phyloP scores from a whole-genome alignment of 2,113 vertebrate species.

The Gymnobelideus leadbeateri region DNA sequence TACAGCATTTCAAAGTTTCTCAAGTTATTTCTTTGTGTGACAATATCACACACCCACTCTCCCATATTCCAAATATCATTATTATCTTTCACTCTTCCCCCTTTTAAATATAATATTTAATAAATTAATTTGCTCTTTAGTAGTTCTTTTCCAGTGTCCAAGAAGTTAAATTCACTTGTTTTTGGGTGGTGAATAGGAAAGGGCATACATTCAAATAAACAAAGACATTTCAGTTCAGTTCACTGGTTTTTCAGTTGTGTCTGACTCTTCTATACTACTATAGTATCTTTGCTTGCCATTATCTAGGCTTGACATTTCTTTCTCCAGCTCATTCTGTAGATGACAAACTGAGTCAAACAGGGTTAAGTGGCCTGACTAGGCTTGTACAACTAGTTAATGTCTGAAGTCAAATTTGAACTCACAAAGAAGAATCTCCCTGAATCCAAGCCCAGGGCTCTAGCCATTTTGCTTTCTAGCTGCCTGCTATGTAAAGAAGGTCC shows the following conservation, averaged over 20 bases:
- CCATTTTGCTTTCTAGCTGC: not conserved
- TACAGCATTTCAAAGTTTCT: not conserved
- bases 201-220: not conserved
- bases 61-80: not conserved
- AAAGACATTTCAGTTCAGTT: not conserved
- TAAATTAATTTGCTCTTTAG: not conserved
- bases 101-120: not conserved
- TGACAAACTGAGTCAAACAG: too few species aligned
- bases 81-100: not conserved
- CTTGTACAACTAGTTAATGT: too few species aligned
- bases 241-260: too few species aligned
- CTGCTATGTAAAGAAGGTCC: not conserved
- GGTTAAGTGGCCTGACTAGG: too few species aligned
- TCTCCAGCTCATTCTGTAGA: too few species aligned
- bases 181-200: not conserved
- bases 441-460: not conserved
- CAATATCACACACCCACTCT: not conserved
- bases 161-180: not conserved
- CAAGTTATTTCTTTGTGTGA: not conserved
- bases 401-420: too few species aligned
- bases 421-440: not conserved
- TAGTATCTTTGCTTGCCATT: too few species aligned
- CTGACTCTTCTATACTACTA: too few species aligned
- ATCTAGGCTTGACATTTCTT: too few species aligned
- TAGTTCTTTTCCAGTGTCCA: not conserved